Evolutionary conservation across 2,888 invertebrate genomes (phyloP).

Genomic region (Drosophila cognata): DNA sequence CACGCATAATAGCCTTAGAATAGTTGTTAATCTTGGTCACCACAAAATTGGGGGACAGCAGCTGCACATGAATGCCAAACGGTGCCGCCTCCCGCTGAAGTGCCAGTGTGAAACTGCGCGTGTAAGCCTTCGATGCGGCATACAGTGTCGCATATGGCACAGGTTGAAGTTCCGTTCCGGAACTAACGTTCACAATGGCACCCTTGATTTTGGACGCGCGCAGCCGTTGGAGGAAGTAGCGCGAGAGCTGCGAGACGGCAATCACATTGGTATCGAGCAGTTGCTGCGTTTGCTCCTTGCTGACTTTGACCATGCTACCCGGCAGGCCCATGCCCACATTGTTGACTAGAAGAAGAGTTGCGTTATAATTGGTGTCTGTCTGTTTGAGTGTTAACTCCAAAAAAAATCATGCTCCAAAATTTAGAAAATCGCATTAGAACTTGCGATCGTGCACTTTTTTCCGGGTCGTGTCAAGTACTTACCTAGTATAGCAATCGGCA

Average conservation of each 20-base stretch:
- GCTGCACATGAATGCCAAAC: conserved; percentile 92
- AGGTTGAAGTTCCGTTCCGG: conserved; percentile 93
- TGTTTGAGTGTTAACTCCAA: neutral
- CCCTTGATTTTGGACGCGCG: conserved; percentile 88
- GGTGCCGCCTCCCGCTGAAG: conserved; percentile 91
- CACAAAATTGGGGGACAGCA: conserved; percentile 92
- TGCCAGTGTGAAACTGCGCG: conserved; percentile 91
- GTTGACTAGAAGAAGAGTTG: conserved; percentile 88
- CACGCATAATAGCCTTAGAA: conserved; percentile 89
- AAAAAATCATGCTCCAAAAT: neutral
- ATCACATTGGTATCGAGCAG: conserved; percentile 94
- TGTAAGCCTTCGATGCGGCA: conserved; percentile 93
- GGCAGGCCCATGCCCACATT: conserved; percentile 87
- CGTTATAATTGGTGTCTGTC: neutral
- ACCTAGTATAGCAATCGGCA: conserved; percentile 94
- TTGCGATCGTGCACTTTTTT: neutral
- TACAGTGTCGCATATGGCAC: conserved; percentile 94
- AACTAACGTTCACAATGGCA: conserved; percentile 95
- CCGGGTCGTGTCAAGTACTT: conserved; percentile 63
- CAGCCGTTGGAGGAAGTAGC: conserved; percentile 92
- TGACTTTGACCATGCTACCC: conserved; percentile 90
- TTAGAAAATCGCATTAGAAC: neutral
- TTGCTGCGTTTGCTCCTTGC: conserved; percentile 90
- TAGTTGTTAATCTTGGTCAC: conserved; percentile 95
- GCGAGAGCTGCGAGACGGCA: conserved; percentile 92